Evolutionary conservation across 53 echinoderm and acorn worm genomes (phyloP), one percentile per base, ranked within the genome.

Genomic region (Henricia sp.): DNA sequence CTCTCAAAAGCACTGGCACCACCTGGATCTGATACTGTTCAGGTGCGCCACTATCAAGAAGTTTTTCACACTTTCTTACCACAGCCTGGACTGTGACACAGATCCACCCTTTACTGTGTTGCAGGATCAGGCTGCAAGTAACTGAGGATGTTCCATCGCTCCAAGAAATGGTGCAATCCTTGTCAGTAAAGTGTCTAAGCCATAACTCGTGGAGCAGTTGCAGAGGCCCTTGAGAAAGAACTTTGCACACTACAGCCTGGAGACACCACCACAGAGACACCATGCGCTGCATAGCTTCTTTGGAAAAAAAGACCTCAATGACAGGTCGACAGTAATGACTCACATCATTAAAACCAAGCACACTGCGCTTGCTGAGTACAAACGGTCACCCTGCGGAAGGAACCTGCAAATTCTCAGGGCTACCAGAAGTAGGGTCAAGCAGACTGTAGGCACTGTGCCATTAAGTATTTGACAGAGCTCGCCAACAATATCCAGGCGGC

Each of bases 291-390:
- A 58, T 72, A n/a, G 74, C 74, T 63, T 72, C 42, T 39, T 83
- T 72, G 64, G 72, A 37, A 29, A 72, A 43, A 55, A 88, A 63
- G n/a, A 69, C 62, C 26, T 1, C 37, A 23, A 57, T 44, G 70
- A 70, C 0, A 80, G 86, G 37, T 73, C 50, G 2, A 39, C 9
- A 35, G 76, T 65, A 20, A 64, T 88, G 84, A 29, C 25, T 14
- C 72, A 80, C 20, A 82, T 80, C 67, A 80, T 92, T 70, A 72
- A 80, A 78, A 68, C 92, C 41, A 92, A 85, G 58, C 64, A 40
- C 17, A 33, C 71, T 2, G 50, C 84, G 2, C 78, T 69, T 39
- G 33, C 36, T 1, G 72, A 70, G 25, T 76, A 91, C 70, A 91
- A 84, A 48, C 48, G 42, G 3, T 44, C 59, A 42, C 88, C 69